Evolutionary conservation across 2,113 vertebrate genomes (phyloP).

Genomic region (Lepus americanus): DNA sequence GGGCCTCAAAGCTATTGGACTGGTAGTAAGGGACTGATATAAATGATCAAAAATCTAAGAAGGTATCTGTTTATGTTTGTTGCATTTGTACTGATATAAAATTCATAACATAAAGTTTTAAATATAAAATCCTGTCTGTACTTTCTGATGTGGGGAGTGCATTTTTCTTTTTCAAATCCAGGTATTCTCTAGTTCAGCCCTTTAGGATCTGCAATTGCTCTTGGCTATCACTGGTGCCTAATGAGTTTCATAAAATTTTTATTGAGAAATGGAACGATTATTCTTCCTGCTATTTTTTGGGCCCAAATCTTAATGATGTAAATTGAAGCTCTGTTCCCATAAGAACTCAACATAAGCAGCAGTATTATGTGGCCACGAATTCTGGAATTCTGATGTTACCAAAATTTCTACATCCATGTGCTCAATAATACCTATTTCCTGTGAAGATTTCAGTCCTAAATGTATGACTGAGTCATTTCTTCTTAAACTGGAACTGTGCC

Average conservation of each 20-base stretch:
- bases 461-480: background rate
- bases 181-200: background rate
- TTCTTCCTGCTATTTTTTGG: slow-evolving; percentile 45
- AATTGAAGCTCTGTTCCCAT: background rate
- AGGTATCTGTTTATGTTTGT: background rate
- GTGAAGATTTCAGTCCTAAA: background rate
- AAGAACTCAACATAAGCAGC: background rate
- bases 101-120: background rate
- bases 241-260: slow-evolving; percentile 53
- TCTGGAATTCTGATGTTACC: background rate
- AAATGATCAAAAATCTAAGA: background rate
- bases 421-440: background rate
- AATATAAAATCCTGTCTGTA: slow-evolving; percentile 12
- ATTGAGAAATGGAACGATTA: background rate
- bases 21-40: background rate
- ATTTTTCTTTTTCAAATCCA: background rate
- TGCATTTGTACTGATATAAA: slow-evolving; percentile 23
- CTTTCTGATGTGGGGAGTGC: background rate
- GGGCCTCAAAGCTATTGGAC: background rate
- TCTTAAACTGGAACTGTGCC: background rate
- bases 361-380: background rate
- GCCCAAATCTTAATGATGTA: background rate
- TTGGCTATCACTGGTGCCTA: background rate
- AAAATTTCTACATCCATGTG: background rate
- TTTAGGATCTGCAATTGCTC: background rate